phyloP scores from a whole-genome alignment of 1,140 invertebrate species.

The Ctenoplectra terminalis region DNA sequence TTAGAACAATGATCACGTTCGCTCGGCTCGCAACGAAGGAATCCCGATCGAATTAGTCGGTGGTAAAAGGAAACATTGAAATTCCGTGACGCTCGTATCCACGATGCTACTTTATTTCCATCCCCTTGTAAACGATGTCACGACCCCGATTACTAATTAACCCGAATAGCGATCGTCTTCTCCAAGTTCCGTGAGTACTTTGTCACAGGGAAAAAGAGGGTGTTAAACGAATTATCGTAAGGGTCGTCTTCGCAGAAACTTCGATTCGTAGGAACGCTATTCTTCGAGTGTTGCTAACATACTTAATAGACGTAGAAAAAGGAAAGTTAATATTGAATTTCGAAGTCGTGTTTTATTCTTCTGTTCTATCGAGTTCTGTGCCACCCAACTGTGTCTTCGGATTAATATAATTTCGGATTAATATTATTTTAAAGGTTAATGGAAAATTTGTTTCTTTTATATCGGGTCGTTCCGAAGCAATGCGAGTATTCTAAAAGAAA shows the following conservation, averaged over 20 bases:
- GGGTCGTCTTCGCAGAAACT: slow-evolving; percentile 8
- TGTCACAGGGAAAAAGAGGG: not conserved
- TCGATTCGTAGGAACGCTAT: not conserved
- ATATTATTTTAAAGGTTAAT: no score
- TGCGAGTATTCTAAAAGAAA: no score
- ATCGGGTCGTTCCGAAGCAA: no score
- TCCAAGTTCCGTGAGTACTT: not conserved
- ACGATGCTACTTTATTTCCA: slow-evolving; percentile 4
- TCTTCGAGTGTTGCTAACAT: not conserved
- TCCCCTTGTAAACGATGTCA: slow-evolving; percentile 10
- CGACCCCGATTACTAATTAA: slow-evolving; percentile 42
- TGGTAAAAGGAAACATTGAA: slow-evolving; percentile 5
- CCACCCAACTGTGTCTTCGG: no score
- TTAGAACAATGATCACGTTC: no score
- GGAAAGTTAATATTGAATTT: not conserved
- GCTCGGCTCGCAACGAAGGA: not conserved
- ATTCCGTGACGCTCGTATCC: slow-evolving; percentile 23
- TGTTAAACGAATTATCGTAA: slow-evolving; percentile 13
- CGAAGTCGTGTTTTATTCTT: no score
- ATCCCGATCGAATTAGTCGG: not conserved
- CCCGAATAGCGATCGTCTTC: slow-evolving; percentile 28
- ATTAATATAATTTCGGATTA: no score
- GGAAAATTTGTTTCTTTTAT: no score
- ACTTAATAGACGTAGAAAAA: not conserved
- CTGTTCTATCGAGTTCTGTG: no score